phyloP scores from a whole-genome alignment of 2,888 invertebrate genomes.

The Andricus quercusramuli region DNA sequence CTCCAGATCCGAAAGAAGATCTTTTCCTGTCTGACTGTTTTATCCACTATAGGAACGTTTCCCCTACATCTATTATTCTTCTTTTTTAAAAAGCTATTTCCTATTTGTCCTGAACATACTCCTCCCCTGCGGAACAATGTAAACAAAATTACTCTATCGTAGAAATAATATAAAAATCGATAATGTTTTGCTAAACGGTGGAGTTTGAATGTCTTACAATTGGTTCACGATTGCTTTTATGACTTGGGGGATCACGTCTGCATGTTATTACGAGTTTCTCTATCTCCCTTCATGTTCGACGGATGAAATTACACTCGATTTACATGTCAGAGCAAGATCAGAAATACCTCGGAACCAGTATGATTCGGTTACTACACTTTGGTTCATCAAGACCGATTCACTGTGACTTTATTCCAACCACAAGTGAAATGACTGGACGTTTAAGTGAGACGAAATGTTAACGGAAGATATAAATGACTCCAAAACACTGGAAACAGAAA shows the following conservation, averaged over 20 bases:
- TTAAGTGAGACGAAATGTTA: no score
- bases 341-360: conserved; percentile 2
- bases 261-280: conserved; percentile 31
- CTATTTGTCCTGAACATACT: not conserved
- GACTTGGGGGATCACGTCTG: conserved; percentile 31
- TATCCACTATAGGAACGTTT: no score
- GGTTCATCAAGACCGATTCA: conserved; percentile 18
- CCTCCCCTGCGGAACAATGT: not conserved
- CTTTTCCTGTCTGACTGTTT: no score
- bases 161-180: not conserved
- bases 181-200: not conserved
- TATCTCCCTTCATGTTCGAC: conserved; percentile 20
- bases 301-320: conserved; percentile 37
- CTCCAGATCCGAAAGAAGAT: no score
- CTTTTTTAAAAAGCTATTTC: not conserved
- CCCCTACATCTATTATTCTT: no score
- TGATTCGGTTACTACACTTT: conserved; percentile 22
- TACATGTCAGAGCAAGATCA: conserved; percentile 39
- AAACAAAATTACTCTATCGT: not conserved
- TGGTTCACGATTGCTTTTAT: conserved; percentile 36
- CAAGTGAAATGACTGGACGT: not conserved
- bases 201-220: conserved; percentile 20
- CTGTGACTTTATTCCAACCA: not conserved
- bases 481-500: no score
- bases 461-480: no score